Conservation (phyloP, 2,113 vertebrate species). For the Lophotis ruficrista region DNA sequence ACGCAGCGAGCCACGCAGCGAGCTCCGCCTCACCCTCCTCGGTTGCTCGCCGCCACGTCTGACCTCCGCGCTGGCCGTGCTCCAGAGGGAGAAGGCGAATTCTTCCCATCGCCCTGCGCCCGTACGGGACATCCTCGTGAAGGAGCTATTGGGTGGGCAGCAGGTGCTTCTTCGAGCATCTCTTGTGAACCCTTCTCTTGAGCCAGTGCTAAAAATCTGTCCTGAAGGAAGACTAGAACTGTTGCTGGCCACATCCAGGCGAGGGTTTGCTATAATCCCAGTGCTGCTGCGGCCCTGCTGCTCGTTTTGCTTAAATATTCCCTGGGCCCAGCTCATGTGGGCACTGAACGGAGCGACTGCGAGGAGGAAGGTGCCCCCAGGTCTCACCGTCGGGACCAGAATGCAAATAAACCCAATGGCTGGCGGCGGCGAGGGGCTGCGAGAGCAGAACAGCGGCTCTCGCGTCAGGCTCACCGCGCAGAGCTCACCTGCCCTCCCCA, state of each 20-base stretch:
- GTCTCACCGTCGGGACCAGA: neutral
- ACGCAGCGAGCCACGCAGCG: slow-evolving; percentile 62
- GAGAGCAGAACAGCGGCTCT: neutral
- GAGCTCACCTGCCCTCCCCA: neutral
- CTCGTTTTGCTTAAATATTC: neutral
- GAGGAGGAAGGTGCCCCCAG: neutral
- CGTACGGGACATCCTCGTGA: neutral
- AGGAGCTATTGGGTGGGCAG: neutral
- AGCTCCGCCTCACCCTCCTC: slow-evolving; percentile 72
- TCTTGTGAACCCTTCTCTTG: no score
- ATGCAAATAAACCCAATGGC: neutral
- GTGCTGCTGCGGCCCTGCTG: neutral
- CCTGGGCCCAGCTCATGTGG: neutral
- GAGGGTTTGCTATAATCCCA: neutral
- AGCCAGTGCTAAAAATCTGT: neutral
- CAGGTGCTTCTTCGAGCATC: no score
- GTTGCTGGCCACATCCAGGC: neutral
- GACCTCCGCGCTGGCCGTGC: neutral
- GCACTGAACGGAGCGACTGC: neutral
- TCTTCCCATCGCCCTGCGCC: neutral
- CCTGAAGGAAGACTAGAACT: neutral
- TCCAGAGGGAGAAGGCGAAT: neutral
- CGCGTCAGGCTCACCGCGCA: neutral
- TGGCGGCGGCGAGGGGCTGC: neutral
- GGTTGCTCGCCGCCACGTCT: neutral